Conservation (phyloP, 2,797 vertebrate genomes). For the Diplodus sargus region DNA sequence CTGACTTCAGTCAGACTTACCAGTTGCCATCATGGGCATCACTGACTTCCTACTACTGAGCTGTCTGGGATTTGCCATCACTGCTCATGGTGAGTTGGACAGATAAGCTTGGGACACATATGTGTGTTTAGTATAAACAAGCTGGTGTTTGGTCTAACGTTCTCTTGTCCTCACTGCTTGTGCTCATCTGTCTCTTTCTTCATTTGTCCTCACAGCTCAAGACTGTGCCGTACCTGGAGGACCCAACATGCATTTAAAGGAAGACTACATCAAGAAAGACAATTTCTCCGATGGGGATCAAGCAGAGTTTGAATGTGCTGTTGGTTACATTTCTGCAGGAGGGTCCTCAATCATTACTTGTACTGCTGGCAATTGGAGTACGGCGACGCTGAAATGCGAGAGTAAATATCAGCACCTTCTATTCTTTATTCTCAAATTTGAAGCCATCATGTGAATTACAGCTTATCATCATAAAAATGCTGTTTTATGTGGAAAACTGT, state of each 20-base stretch:
- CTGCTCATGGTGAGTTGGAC: slow-evolving; percentile 59
- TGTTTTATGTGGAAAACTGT: no score
- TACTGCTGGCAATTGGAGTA: slow-evolving; percentile 48
- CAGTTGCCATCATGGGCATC: slow-evolving; percentile 36
- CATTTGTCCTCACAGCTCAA: slow-evolving; percentile 42
- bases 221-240: slow-evolving; percentile 50
- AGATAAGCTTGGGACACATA: neutral
- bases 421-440: neutral
- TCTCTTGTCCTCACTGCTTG: no score
- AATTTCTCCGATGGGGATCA: neutral
- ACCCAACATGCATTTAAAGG: slow-evolving; percentile 23
- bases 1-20: neutral
- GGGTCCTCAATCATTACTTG: slow-evolving; percentile 21
- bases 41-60: slow-evolving; percentile 23
- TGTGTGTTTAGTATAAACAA: neutral
- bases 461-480: no score
- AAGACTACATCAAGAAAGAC: fast-evolving
- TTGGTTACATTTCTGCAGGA: neutral
- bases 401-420: slow-evolving; percentile 63
- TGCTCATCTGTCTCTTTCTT: neutral
- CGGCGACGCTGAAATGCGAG: slow-evolving; percentile 22
- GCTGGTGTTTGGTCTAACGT: neutral
- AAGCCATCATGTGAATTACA: neutral
- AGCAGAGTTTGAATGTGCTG: slow-evolving; percentile 38
- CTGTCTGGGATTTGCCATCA: slow-evolving; percentile 32